Evolutionary conservation across 1,140 invertebrate species (phyloP).

Genomic region (Diabrotica undecimpunctata): DNA sequence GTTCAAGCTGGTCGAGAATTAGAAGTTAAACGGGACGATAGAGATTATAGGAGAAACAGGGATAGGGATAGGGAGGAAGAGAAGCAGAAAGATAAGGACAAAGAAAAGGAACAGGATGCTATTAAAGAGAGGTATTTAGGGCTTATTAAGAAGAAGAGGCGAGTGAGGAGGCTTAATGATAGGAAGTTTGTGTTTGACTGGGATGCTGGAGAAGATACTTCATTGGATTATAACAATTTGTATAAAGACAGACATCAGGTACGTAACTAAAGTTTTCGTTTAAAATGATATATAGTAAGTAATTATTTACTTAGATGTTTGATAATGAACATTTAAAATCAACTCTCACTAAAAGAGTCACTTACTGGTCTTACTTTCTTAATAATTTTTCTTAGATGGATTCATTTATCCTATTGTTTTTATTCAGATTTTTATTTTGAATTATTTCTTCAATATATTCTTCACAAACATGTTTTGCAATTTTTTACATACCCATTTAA

Average conservation of each 20-base stretch:
- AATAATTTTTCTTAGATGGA: too few relatives aligned
- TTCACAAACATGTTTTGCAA: too few relatives aligned
- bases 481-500: too few relatives aligned
- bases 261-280: slow-evolving; percentile 36
- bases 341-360: too few relatives aligned
- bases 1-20: slow-evolving; percentile 35
- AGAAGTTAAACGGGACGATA: slow-evolving; percentile 36
- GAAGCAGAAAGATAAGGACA: slow-evolving; percentile 69
- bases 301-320: too few relatives aligned
- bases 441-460: too few relatives aligned
- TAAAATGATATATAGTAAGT: not conserved
- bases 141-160: slow-evolving; percentile 88
- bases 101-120: slow-evolving; percentile 87
- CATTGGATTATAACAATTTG: slow-evolving; percentile 93
- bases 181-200: slow-evolving; percentile 99
- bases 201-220: slow-evolving; percentile 98
- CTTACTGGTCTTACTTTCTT: too few relatives aligned
- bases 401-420: too few relatives aligned
- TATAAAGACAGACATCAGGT: slow-evolving; percentile 94
- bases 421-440: too few relatives aligned
- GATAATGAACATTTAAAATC: too few relatives aligned
- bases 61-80: slow-evolving; percentile 52
- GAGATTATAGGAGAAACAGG: slow-evolving; percentile 34
- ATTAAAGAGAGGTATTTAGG: slow-evolving; percentile 95
- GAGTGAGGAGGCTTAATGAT: slow-evolving; percentile 91